A percentile compares a stretch with the other conserved stretches of the same genome.
Evolutionary conservation across 2,888 invertebrate genomes (phyloP).

Genomic region (Liopterus haemorrhoidalis): DNA sequence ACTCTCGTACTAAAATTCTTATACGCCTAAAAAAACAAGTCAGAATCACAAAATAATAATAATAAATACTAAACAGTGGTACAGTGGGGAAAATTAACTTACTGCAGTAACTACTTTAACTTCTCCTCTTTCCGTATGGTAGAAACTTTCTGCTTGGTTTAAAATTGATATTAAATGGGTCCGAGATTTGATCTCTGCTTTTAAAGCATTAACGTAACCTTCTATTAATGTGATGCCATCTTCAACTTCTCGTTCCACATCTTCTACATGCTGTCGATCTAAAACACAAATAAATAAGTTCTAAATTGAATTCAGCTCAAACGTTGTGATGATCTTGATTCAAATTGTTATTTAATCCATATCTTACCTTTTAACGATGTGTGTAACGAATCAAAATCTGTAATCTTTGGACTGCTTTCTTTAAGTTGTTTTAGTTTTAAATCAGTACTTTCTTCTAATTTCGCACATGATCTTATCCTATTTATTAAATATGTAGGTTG

Average conservation of each 20-base stretch:
- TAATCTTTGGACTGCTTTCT: slow-evolving; percentile 58
- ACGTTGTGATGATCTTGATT: neutral
- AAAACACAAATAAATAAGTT: slow-evolving; percentile 32
- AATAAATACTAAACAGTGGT: slow-evolving; percentile 3
- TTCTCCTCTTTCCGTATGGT: slow-evolving; percentile 85
- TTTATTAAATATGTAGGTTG: slow-evolving; percentile 69
- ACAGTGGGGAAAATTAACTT: slow-evolving; percentile 45
- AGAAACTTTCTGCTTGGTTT: slow-evolving; percentile 77
- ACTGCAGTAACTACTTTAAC: slow-evolving; percentile 94
- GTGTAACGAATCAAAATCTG: slow-evolving; percentile 73
- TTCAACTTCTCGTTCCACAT: slow-evolving; percentile 81
- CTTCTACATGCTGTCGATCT: slow-evolving; percentile 81
- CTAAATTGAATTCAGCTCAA: slow-evolving; percentile 1
- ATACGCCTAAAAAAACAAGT: slow-evolving; percentile 65
- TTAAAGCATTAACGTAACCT: slow-evolving; percentile 71
- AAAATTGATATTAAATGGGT: slow-evolving; percentile 70
- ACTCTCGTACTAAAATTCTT: slow-evolving; percentile 88
- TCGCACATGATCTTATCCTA: slow-evolving; percentile 68
- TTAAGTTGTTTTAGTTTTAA: slow-evolving; percentile 61
- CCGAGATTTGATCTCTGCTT: slow-evolving; percentile 76
- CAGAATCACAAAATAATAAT: neutral
- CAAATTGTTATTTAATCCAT: slow-evolving; percentile 9
- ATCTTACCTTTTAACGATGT: slow-evolving; percentile 70
- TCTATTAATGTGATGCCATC: slow-evolving; percentile 74
- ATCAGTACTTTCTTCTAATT: slow-evolving; percentile 68